phyloP scores from a whole-genome alignment of 2,797 vertebrate genomes.

The Esox lucius region DNA sequence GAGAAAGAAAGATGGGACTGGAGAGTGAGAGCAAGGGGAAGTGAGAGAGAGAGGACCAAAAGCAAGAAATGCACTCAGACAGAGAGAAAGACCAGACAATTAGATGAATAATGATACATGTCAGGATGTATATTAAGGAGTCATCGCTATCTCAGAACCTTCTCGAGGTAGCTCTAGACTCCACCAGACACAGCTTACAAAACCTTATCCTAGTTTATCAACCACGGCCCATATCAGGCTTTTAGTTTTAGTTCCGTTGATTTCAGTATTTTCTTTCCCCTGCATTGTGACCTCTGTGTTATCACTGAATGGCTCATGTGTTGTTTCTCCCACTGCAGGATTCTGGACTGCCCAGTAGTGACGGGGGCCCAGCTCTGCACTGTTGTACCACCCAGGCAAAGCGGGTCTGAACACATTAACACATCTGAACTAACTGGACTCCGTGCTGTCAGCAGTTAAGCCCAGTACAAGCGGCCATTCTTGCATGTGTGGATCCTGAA shows the following conservation, averaged over 20 bases:
- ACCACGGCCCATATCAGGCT: background rate
- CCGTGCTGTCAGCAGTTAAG: slow-evolving; percentile 42
- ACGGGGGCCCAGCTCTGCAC: background rate
- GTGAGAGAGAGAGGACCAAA: background rate
- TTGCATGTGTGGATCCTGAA: too few relatives aligned
- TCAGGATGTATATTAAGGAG: background rate
- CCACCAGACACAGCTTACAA: background rate
- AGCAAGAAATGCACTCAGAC: background rate
- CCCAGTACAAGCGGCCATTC: too few relatives aligned
- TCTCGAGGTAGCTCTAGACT: background rate
- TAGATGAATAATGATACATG: background rate
- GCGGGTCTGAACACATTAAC: too few relatives aligned
- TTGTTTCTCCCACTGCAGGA: slow-evolving; percentile 47
- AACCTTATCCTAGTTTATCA: too few relatives aligned
- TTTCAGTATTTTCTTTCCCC: background rate
- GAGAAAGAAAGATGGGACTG: too few relatives aligned
- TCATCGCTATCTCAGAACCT: background rate
- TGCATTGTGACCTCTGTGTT: background rate
- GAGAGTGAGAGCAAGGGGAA: background rate
- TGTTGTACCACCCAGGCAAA: background rate
- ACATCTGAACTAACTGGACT: slow-evolving; percentile 24
- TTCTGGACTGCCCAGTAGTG: slow-evolving; percentile 19
- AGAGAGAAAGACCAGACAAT: background rate
- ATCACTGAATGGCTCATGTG: background rate
- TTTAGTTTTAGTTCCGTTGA: background rate